These are phyloP conservation scores for Propithecus coquereli DNA, from an alignment of 2,113 vertebrate genomes.

Conservation along the genomic window DNA sequence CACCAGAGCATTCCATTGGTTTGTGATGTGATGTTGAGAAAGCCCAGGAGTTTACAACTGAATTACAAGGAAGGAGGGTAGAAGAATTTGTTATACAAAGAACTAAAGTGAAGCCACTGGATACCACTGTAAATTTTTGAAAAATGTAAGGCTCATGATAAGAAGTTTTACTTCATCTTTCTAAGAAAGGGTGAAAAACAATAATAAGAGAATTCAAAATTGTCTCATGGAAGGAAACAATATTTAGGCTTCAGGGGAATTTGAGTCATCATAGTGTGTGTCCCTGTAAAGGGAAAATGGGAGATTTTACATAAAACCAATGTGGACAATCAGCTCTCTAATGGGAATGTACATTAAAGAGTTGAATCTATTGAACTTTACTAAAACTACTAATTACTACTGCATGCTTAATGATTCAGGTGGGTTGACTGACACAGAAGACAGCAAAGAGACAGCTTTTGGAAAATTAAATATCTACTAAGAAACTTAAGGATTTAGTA, in stretches of 20 bases:
- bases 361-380: background rate
- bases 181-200: background rate
- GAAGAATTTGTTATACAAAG: background rate
- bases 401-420: background rate
- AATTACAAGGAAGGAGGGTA: background rate
- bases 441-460: background rate
- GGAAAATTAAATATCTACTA: background rate
- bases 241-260: background rate
- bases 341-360: background rate
- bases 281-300: background rate
- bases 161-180: background rate
- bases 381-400: background rate
- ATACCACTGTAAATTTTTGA: background rate
- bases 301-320: background rate
- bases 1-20: too few species aligned
- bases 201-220: background rate
- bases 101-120: background rate
- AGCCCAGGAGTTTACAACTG: rapidly evolving
- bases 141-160: background rate
- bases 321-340: too few species aligned
- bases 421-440: background rate
- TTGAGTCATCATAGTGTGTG: background rate
- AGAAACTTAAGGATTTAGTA: background rate
- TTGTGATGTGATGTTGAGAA: background rate
- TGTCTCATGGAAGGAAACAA: background rate